Evolutionary conservation across 2,888 invertebrate species (phyloP), one percentile per base, ranked within the genome.

Genomic region (Protodeltote pygarga): DNA sequence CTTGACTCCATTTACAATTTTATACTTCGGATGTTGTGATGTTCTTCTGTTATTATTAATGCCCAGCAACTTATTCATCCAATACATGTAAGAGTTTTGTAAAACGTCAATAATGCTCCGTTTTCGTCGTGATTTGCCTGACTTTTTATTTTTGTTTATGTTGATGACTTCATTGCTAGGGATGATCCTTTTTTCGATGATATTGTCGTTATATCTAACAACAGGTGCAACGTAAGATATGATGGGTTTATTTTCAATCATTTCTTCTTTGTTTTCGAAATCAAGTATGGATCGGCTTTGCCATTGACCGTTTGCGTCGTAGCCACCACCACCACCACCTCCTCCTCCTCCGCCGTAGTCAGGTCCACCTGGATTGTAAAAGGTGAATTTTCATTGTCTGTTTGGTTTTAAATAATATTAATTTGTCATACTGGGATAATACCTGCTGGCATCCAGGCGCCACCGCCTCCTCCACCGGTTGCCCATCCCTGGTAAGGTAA

Each of bases 361-460:
- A 78, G 88, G 89, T 28, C 85, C 85, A 83, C 88, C 88, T 87
- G 77, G 33, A 70, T 68, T 33, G 64, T 27, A 48, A 71, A 75
- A 67, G 35, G 46, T 24, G 73, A 70, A 45, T 77, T 79, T 65
- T 65, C 54, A 62, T 62, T 64, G 54, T 52, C 39, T 53, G 54
- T 52, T 53, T 42, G 29, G 17, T 42, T 48, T 47, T 24, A 35
- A 13, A 19, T 15, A 5, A 33, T 15, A 16, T 19, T 41, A 50
- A n/a, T 25, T 47, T 32, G 39, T 75, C 75, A 81, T 67, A 87
- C 65, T 65, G 82, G 81, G 48, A 85, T 76, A 71, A 86, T 88
- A 90, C 89, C 89, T 89, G 89, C 89, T 53, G 92, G 89, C 76
- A 92, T 90, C 78, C 93, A 92, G 2, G 83, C 81, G 0, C 93